Evolutionary conservation across 2,113 vertebrate species (phyloP), one percentile per base, ranked within the genome.

Genomic region (Uria lomvia): DNA sequence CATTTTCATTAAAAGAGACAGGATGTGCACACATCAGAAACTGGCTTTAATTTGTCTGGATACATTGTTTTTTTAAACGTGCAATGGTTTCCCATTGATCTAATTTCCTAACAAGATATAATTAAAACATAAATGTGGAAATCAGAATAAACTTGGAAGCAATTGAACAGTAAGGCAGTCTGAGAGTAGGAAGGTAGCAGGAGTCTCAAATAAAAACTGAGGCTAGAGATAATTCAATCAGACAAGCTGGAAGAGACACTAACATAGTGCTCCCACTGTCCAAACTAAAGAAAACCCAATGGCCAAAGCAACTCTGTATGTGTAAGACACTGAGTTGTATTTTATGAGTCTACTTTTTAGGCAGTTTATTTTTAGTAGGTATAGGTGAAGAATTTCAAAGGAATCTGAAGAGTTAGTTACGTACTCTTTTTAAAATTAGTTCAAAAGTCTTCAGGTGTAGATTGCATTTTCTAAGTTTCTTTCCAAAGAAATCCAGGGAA

Each of bases 71-170:
- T 82, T 77, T 87, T 60, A 3, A 3, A 72, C 47, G 49, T 66
- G 32, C 53, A n/a, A 89, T 67, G 34, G 49, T 86, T 94, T 92
- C 86, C 68, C 80, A 92, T 71, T 77, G 81, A 94, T 95, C 45
- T 92, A 22, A 90, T 78, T 95, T 96, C 88, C 90, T 93, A 94
- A 63, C 40, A 60, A 90, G 67, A 82, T 26, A 19, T 40, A 90
- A 93, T 95, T 80, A 91, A 80, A 90, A 75, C 58, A 87, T 47
- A 87, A 91, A 93, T n/a, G n/a, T 0, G 0, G 89, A 94, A 80
- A 94, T 80, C 59, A 43, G 83, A 92, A 92, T 66, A 70, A 97
- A 76, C 42, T 75, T 86, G 60, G 68, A 94, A 81, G 71, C 23
- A 91, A 82, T 0, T 90, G 74, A 90, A 92, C 24, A 93, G 71